Percentiles rank a stretch among this genome's conserved stretches.
phyloP scores from a whole-genome alignment of 1,140 invertebrate species.

The Hydropsyche tenuis region DNA sequence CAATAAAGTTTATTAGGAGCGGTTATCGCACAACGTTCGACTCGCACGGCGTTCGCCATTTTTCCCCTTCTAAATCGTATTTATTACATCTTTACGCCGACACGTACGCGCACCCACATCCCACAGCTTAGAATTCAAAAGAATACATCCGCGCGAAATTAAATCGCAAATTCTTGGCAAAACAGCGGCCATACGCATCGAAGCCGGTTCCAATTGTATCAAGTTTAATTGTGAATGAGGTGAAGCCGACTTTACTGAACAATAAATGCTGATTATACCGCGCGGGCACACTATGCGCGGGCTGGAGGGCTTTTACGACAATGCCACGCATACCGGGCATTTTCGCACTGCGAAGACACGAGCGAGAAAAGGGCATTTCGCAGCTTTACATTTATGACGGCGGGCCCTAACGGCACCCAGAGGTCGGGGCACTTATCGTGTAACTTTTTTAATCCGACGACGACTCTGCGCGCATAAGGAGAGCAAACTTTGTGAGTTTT shows the following conservation, averaged over 20 bases:
- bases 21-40: slow-evolving; percentile 3
- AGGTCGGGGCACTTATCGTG: slow-evolving; percentile 37
- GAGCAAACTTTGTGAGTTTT: too few species aligned
- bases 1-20: slow-evolving; percentile 25
- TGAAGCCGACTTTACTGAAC: slow-evolving; percentile 5
- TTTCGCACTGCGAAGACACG: slow-evolving; percentile 1
- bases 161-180: too few species aligned
- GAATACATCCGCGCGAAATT: too few species aligned
- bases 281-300: neutral
- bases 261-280: slow-evolving; percentile 22
- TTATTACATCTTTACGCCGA: too few species aligned
- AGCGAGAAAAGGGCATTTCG: slow-evolving; percentile 3
- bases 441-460: slow-evolving; percentile 46
- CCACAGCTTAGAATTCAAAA: too few species aligned
- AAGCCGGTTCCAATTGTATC: neutral
- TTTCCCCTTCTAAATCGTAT: too few species aligned
- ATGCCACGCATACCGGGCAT: slow-evolving; percentile 26
- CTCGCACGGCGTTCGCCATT: neutral
- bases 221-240: slow-evolving; percentile 16
- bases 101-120: too few species aligned
- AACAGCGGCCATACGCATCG: too few species aligned
- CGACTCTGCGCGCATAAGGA: slow-evolving; percentile 32
- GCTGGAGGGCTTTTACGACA: slow-evolving; percentile 13
- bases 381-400: slow-evolving; percentile 38
- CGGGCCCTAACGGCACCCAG: slow-evolving; percentile 22